Evolutionary conservation across 2,888 invertebrate species (phyloP).

Genomic region (Serripes groenlandicus): DNA sequence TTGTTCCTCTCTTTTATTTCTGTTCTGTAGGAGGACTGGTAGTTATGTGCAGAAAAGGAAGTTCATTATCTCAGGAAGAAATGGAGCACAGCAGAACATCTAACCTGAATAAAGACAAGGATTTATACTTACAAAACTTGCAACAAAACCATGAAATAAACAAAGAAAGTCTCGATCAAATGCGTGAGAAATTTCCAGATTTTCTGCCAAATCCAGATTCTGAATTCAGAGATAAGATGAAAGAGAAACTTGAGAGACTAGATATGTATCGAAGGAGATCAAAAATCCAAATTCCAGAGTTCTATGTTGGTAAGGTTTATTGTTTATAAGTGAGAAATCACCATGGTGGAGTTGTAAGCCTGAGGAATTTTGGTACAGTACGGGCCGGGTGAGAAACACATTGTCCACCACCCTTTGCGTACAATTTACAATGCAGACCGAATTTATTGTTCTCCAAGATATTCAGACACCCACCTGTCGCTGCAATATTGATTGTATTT

Average conservation of each 20-base stretch:
- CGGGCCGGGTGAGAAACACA: no score
- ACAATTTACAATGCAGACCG: no score
- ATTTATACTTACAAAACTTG: background rate
- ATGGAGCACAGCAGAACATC: constrained; percentile 1
- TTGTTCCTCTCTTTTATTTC: no score
- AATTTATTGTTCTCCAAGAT: no score
- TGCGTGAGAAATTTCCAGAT: constrained; percentile 91
- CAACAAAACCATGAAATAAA: background rate
- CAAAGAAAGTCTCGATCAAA: background rate
- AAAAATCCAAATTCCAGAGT: constrained; percentile 96
- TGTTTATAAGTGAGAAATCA: no score
- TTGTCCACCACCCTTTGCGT: no score
- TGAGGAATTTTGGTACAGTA: no score
- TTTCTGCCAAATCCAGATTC: constrained; percentile 95
- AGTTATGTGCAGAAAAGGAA: background rate
- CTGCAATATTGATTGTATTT: no score
- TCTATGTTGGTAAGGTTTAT: constrained; percentile 97
- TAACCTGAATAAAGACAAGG: background rate
- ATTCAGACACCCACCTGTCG: no score
- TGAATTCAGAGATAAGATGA: constrained; percentile 91
- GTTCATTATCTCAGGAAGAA: constrained; percentile 12
- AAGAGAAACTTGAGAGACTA: constrained; percentile 95
- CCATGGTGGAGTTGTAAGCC: no score
- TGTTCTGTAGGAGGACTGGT: background rate
- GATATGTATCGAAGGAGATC: constrained; percentile 96